A percentile compares a stretch with the other conserved stretches of the same genome.
These are phyloP conservation scores for Aphelocoma coerulescens DNA, from an alignment of 2,113 vertebrate species.

Conservation along the genomic window DNA sequence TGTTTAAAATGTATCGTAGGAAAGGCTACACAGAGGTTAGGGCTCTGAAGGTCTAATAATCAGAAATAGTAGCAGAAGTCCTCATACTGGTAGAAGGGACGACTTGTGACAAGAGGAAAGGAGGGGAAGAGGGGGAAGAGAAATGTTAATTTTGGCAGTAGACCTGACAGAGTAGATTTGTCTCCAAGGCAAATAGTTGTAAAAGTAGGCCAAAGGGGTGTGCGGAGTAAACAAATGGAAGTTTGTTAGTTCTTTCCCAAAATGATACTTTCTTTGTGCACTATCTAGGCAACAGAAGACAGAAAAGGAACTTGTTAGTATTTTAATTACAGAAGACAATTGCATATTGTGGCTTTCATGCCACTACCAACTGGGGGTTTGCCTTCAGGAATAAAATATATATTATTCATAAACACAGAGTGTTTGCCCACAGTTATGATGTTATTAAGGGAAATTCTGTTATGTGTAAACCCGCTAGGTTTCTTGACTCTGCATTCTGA, in stretches of 20 bases:
- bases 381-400: neutral
- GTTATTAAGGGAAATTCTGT: neutral
- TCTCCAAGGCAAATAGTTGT: constrained; percentile 26
- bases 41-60: constrained; percentile 4
- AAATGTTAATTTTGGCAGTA: constrained; percentile 51
- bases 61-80: constrained; percentile 37
- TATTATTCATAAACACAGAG: neutral
- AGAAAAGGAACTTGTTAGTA: neutral
- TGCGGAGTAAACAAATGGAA: constrained; percentile 53
- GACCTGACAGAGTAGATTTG: constrained; percentile 41
- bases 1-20: neutral
- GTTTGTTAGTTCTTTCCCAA: constrained; percentile 42
- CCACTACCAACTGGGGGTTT: neutral
- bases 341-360: neutral
- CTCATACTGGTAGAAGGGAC: neutral
- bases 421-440: neutral
- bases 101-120: neutral
- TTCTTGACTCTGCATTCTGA: neutral
- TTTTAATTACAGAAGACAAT: constrained; percentile 15
- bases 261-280: neutral
- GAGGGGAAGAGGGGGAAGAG: neutral
- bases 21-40: constrained; percentile 20
- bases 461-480: neutral
- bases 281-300: neutral
- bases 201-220: constrained; percentile 47